Base-by-base conservation (phyloP, 92 coral and sea anemone genomes). In the Pocillopora meandrina region DNA sequence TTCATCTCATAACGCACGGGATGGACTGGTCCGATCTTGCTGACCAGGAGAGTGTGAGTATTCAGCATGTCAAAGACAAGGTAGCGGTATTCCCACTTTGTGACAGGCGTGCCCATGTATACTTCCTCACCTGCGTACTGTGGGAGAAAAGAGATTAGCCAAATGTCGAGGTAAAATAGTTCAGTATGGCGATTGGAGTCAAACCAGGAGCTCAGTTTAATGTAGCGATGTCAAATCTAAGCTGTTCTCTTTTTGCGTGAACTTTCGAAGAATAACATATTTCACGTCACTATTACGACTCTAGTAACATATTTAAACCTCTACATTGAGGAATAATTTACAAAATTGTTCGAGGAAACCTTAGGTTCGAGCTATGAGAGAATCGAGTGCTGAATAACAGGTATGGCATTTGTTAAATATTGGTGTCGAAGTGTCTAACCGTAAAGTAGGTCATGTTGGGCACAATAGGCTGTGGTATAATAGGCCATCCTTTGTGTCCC, bases 1-100 rank as follows among this genome's bases (percentile, higher is more conserved):
- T 95, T 94, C 98, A 95, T 95, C 85, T 94, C 98, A 69, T 95
- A 95, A 35, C 93, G 92, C 7, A 95, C 98, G 78, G 98, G 98
- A 56, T 98, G 94, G 73, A 89, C 83, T 71, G 98, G 95, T 71
- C 89, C 82, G 42, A 92, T 86, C 68, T 74, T 91, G 36, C 98
- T 95, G 34, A 95, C 95, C 92, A 93, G 91, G 7, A 94, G 75
- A 8, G 95, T 93, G 85, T 95, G 92, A 66, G 90, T 83, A 82
- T 96, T 96, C 76, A 94, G 89, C 56, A 96, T 56, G 10, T 93
- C 98, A 79, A 78, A 94, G 15, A 89, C 91, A 86, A 92, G 78
- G 85, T 95, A 95, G 63, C 93, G 98, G 84, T 94, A 95, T 72
- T 90, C 93, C 98, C 98, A 95, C 67, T 84, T 86, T 10, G 91